Evolutionary conservation across 2,113 vertebrate species (phyloP).

Genomic region (Pelmatolapia mariae): DNA sequence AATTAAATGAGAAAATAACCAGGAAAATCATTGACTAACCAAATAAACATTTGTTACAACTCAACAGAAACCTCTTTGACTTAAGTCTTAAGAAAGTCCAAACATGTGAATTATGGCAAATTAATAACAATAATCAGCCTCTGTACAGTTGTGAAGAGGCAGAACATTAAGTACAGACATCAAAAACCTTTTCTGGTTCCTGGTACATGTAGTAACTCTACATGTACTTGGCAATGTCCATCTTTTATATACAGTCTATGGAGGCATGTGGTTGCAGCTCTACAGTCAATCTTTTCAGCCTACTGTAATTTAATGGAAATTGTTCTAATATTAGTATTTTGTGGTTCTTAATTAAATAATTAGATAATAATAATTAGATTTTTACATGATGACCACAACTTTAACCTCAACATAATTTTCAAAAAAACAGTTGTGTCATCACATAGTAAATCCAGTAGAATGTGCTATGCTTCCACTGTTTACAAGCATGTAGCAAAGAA

Average conservation of each 20-base stretch:
- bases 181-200: background rate
- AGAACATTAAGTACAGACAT: fast-evolving
- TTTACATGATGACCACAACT: fast-evolving
- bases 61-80: background rate
- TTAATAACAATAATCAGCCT: background rate
- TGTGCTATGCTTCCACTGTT: background rate
- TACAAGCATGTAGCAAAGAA: background rate
- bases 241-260: background rate
- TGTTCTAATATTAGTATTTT: background rate
- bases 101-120: background rate
- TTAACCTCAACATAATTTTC: background rate
- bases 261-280: fast-evolving
- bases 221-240: background rate
- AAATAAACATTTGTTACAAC: background rate
- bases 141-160: background rate
- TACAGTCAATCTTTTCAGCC: background rate
- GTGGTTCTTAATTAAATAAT: background rate
- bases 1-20: background rate
- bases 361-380: background rate
- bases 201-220: background rate
- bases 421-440: fast-evolving
- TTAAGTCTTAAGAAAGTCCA: background rate
- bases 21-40: fast-evolving
- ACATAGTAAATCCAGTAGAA: background rate
- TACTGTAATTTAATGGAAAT: background rate